Evolutionary conservation across 2,797 vertebrate genomes (phyloP), one percentile per base, ranked within the genome.

Genomic region (Peromyscus attwateri): DNA sequence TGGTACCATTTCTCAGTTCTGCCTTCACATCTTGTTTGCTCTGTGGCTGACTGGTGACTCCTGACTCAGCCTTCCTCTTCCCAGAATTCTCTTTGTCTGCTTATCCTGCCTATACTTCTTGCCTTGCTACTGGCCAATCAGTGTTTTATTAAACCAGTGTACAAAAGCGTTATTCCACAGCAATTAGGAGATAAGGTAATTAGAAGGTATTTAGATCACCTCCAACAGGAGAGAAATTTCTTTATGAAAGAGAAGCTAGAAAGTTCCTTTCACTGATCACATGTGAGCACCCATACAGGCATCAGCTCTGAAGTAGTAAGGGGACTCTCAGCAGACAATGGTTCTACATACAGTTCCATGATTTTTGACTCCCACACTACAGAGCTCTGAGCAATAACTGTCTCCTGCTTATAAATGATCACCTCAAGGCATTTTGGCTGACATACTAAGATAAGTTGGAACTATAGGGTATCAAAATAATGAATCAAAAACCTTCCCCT

Each of bases 261-360:
- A 66, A 49, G 3, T 1, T 37, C 37, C 21, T 55, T 55, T 19
- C 0, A 9, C 8, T 6, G 29, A 11, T 43, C 2, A 2, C 3
- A 1, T 6, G 6, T 37, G 27, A 81, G 11, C 6, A 73, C 9
- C 49, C 21, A 64, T 2, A 37, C 9, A 76, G 34, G 5, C 0
- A 7, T 31, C 23, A 37, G 9, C 3, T 82, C 14, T 60, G 40
- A 70, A 68, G 23, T 3, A 40, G 4, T 37, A 29, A 62, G 7
- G 2, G 1, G 31, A 34, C 23, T 75, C 37, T 34, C 2, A 27
- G 6, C 9, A 91, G 66, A 81, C 13, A 37, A 7, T 46, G 68
- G 17, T 37, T 62, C 37, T 60, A 7, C 2, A n/a, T 1, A 40
- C 1, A 6, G 43, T 14, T 2, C 31, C 31, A 75, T 73, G 25